phyloP scores from a whole-genome alignment of 2,888 invertebrate species.

The Sarcophaga rosellei region DNA sequence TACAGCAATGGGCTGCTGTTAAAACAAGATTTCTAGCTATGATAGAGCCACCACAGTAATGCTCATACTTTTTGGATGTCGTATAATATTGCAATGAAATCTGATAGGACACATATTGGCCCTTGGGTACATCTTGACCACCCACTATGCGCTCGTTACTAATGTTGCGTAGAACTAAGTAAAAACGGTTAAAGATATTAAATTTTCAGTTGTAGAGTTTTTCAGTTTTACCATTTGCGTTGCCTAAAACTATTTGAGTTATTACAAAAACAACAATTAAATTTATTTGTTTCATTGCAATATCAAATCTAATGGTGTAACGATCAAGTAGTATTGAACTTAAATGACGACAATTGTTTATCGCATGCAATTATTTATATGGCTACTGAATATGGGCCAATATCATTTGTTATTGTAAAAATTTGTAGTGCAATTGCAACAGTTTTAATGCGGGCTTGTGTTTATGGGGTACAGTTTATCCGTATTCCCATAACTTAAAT shows the following conservation, averaged over 20 bases:
- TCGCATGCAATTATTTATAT: slow-evolving; percentile 29
- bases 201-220: neutral
- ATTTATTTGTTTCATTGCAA: slow-evolving; percentile 3
- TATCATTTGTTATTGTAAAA: slow-evolving; percentile 10
- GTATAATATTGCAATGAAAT: slow-evolving; percentile 76
- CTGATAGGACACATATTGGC: slow-evolving; percentile 78
- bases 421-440: neutral
- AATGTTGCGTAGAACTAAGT: neutral
- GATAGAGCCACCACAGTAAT: slow-evolving; percentile 80
- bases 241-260: slow-evolving; percentile 1
- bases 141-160: slow-evolving; percentile 74
- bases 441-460: neutral
- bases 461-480: neutral
- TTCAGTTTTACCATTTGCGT: slow-evolving; percentile 24
- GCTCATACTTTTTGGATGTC: slow-evolving; percentile 69
- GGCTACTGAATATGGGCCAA: slow-evolving; percentile 36
- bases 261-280: slow-evolving; percentile 8
- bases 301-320: neutral
- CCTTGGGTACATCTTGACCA: slow-evolving; percentile 73
- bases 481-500: neutral
- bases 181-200: neutral
- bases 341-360: neutral
- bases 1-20: slow-evolving; percentile 80
- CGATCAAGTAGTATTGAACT: neutral
- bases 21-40: slow-evolving; percentile 75